Evolutionary conservation across 2,888 invertebrate genomes (phyloP), one percentile per base, ranked within the genome.

Genomic region (Idaea aversata): DNA sequence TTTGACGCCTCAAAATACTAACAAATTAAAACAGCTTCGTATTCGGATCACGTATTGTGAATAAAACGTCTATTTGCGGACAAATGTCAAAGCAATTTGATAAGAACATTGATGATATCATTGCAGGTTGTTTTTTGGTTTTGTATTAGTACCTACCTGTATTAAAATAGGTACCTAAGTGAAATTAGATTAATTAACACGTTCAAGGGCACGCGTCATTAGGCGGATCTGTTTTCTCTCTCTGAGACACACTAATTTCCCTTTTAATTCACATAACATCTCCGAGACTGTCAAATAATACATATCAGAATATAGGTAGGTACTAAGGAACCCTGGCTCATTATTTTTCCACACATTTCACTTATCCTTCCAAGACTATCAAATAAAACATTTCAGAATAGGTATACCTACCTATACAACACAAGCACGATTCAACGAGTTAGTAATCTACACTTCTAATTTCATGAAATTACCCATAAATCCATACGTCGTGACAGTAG

Each of bases 11-110:
- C 78, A 78, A 82, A 81, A 85, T 73, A 80, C 79, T 80, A 86
- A 88, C 88, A 89, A 88, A 89, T 89, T 86, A 86, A 88, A 88
- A 86, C 87, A 87, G 75, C 85, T 89, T 88, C 82, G 85, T 88
- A 90, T 90, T 83, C 88, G 78, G 74, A 72, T 74, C 76, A 79
- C 79, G 86, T 83, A 71, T 70, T 71, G 66, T 68, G 80, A 82
- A 84, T 85, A 80, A 79, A 81, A 75, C 78, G 69, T 74, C 72
- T 72, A 74, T 77, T 77, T 77, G 76, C 70, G 75, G 73, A 75
- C 72, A 80, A 76, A 71, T 72, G 73, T 67, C 73, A 76, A 76
- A 74, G 67, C 71, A 75, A 74, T 70, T 73, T 69, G 72, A 72
- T 75, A 74, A 73, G 70, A 68, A 72, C 68, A 70, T 67, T 61